These are phyloP conservation scores for Ramphastos sulfuratus DNA, from an alignment of 2,113 vertebrate species.

Conservation along the genomic window DNA sequence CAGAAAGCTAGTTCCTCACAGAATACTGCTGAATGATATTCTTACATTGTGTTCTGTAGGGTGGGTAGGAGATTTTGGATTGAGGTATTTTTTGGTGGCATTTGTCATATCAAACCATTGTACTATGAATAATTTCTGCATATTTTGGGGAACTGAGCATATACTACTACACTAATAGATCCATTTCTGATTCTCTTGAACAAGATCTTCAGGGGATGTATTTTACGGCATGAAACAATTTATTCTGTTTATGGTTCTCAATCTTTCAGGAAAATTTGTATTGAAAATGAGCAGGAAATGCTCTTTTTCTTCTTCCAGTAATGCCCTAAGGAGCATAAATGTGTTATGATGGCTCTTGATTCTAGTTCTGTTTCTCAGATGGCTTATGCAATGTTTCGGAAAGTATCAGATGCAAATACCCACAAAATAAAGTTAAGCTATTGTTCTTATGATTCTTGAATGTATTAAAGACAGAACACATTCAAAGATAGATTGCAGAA, in stretches of 20 bases:
- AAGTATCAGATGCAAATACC: background rate
- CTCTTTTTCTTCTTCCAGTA: background rate
- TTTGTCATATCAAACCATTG: background rate
- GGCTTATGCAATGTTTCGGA: background rate
- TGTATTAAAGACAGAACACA: background rate
- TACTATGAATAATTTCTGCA: background rate
- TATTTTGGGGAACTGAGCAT: rapidly evolving
- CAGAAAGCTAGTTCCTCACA: background rate
- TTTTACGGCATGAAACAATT: background rate
- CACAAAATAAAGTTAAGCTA: background rate
- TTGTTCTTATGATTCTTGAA: background rate
- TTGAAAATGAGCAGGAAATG: background rate
- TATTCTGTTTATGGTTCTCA: background rate
- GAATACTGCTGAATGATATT: rapidly evolving
- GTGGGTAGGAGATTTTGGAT: rapidly evolving
- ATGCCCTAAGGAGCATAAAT: background rate
- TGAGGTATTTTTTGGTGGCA: background rate
- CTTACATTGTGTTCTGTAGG: background rate
- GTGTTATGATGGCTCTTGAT: background rate
- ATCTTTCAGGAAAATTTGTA: background rate
- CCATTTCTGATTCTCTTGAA: background rate
- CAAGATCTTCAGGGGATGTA: background rate
- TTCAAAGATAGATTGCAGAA: slow-evolving; percentile 2
- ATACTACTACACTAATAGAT: background rate
- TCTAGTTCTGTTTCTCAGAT: background rate